Conservation (phyloP, 1,140 invertebrate genomes). For the Procambarus virginalis region DNA sequence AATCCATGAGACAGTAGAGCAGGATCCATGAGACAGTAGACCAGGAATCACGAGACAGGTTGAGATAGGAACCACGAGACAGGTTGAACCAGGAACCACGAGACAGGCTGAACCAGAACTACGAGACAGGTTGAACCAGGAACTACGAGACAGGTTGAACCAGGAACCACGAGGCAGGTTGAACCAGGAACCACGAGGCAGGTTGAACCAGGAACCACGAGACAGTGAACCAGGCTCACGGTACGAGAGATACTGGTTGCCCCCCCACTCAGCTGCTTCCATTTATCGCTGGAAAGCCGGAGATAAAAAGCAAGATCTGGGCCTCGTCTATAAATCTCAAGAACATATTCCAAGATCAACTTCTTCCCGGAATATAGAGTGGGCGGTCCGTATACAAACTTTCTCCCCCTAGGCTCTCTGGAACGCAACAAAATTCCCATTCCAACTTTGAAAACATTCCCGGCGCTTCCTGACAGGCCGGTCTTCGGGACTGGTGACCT, state of each 20-base stretch:
- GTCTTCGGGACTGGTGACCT: conserved; percentile 36
- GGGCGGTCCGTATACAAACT: conserved; percentile 68
- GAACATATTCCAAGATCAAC: conserved; percentile 67
- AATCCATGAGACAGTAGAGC: too few relatives aligned
- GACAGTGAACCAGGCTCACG: not conserved
- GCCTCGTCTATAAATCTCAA: conserved; percentile 63
- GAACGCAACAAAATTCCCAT: conserved; percentile 70
- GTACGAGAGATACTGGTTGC: not conserved
- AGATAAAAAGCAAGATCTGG: conserved; percentile 51
- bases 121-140: too few relatives aligned
- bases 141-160: too few relatives aligned
- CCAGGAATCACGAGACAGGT: too few relatives aligned
- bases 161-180: too few relatives aligned
- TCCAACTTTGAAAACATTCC: conserved; percentile 68
- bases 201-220: not conserved
- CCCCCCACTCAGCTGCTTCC: conserved; percentile 4
- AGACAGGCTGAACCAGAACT: too few relatives aligned
- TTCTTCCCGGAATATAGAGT: conserved; percentile 68
- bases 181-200: not conserved
- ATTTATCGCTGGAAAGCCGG: conserved; percentile 31
- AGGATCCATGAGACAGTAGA: too few relatives aligned
- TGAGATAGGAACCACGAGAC: too few relatives aligned
- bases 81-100: too few relatives aligned
- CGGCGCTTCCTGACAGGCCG: conserved; percentile 40
- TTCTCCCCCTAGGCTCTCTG: conserved; percentile 63